Base-by-base conservation (phyloP, 2,797 vertebrate species). In the Falco columbarius region DNA sequence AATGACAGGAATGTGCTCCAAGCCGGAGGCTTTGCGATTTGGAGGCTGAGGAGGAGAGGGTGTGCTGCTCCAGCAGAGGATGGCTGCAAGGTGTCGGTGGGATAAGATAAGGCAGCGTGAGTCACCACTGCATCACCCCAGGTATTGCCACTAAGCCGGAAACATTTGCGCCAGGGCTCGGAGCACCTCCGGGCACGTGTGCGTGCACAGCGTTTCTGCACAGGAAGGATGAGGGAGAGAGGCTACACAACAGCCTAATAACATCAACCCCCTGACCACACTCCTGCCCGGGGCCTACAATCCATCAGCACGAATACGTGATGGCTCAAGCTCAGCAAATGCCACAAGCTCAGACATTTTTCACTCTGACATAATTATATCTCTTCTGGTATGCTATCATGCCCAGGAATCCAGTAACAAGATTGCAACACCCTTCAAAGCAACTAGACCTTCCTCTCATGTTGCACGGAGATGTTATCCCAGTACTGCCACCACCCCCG, bases 271-370 rank as follows among this genome's bases (percentile, higher is more conserved):
- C 52, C 34, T 3, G 22, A 44, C 32, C 62, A 14, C 3, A 0
- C 30, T 89, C 21, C 86, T 3, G 5, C 70, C 1, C 0, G 10
- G 24, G 22, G 65, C 52, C 52, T 0, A 0, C 22, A n/a, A 23
- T 51, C 62, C 67, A 11, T 49, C 58, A 2, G 3, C 66, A 10
- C 7, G 6, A 51, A 40, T 2, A 23, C 2, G 1, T 4, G 54
- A 29, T 30, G 47, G 42, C 58, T 67, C 1, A 0, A 81, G 82
- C 62, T 24, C 59, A 24, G 54, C 7, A 8, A 67, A 81, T 32
- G 32, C 61, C 79, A 85, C 47, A 23, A 38, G 52, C 47, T 54
- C 16, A 9, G 56, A 19, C 44, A 8, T 92, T 84, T 76, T 80
- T 54, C 63, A 20, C 44, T 47, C 44, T 44, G 87, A 58, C 30